Base-by-base conservation (phyloP, 92 coral and sea anemone genomes). In the Epizoanthus rinbou region DNA sequence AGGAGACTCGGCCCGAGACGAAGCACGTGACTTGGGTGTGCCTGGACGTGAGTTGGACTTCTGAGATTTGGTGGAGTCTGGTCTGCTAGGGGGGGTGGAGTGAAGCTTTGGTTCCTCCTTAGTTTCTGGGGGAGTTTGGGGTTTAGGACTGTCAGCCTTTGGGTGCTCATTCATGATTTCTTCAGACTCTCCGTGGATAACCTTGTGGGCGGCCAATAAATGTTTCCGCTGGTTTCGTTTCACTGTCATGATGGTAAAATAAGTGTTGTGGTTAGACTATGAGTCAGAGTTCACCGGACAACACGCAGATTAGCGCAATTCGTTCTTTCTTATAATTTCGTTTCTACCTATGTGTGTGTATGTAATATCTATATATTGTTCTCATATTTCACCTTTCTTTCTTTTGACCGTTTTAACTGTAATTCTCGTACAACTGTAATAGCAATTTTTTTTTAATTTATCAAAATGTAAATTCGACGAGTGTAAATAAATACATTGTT, bases 131-230 rank as follows among this genome's bases (percentile, higher is more conserved):
- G 86, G 81, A 7, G 85, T 79, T 74, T 25, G 87, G 5, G 71
- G 87, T 81, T 89, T 75, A 6, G 92, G 90, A 43, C 82, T 85
- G 58, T 91, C 91, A 56, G 91, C 78, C 35, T 87, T 84, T 17
- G 98, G 98, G 3, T 93, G 91, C 10, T 79, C 73, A 28, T 80
- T 79, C 91, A 91, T 89, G 33, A 94, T 52, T 14, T 67, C 71
- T 60, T 94, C 95, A 3, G 90, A 18, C 75, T 94, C 87, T 19
- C 89, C 90, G 28, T 97, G 97, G 69, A 97, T 97, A 58, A 95
- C 93, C 67, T 93, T 94, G 91, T 97, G 99, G 14, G 99, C 99
- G 9, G 99, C 99, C 11, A 97, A 85, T 13, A 97, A 90, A 79
- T 94, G 99, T 50, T 92, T 97, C 19, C 99, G 84, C 75, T 97